phyloP scores from a whole-genome alignment of 2,113 vertebrate species.

The Sclerurus mexicanus region DNA sequence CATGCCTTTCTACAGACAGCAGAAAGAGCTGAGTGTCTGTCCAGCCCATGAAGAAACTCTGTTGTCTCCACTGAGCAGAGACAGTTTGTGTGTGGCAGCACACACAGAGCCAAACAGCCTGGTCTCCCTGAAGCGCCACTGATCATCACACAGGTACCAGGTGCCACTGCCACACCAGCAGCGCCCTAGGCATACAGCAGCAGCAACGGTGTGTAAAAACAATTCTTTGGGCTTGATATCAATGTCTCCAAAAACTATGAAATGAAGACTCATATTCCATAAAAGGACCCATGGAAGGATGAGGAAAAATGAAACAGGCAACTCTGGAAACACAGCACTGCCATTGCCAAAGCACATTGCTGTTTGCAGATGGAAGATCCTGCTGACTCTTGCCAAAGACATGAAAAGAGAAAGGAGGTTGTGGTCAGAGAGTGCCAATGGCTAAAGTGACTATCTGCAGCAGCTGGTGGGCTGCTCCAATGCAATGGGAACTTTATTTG shows the following conservation, averaged over 20 bases:
- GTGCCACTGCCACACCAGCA: not conserved
- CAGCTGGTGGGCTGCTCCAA: not conserved
- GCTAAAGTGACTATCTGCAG: not conserved
- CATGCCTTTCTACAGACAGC: not conserved
- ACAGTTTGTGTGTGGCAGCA: not conserved
- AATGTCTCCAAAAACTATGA: not conserved
- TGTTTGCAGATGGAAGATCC: not conserved
- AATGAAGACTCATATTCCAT: not conserved
- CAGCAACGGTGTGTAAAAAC: rapidly evolving
- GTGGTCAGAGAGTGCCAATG: not conserved
- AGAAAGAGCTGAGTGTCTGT: not conserved
- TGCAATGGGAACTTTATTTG: not conserved
- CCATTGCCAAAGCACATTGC: not conserved
- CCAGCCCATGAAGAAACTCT: not conserved
- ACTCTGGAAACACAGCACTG: not conserved
- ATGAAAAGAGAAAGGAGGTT: not conserved
- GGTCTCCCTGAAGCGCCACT: not conserved
- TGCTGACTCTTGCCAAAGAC: rapidly evolving
- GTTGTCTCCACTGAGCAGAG: not conserved
- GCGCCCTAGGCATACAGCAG: not conserved
- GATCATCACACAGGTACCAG: rapidly evolving
- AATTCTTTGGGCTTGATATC: not conserved
- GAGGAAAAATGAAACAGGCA: not conserved
- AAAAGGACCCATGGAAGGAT: not conserved
- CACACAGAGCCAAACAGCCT: rapidly evolving